phyloP scores from a whole-genome alignment of 1,140 invertebrate genomes.

The Chymomyza costata region DNA sequence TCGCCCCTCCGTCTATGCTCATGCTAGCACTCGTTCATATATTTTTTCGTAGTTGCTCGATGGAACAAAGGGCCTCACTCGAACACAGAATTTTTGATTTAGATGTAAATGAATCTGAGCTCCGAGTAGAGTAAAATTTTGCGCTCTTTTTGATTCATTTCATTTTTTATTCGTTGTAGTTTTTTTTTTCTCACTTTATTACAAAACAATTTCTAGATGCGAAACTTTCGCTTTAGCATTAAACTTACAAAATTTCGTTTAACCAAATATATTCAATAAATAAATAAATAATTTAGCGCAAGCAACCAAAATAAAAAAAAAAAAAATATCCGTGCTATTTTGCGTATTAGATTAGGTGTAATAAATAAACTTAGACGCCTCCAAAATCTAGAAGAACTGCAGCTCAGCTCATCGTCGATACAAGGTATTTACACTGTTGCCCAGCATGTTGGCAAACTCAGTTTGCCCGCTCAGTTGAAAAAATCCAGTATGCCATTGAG shows the following conservation, averaged over 20 bases:
- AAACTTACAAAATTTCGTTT: slow-evolving; percentile 4
- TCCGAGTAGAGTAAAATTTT: background rate
- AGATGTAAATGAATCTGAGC: no score
- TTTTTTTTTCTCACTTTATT: slow-evolving; percentile 35
- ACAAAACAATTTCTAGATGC: background rate
- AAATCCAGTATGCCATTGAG: slow-evolving; percentile 72
- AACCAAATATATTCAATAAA: slow-evolving; percentile 35
- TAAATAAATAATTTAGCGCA: slow-evolving; percentile 41
- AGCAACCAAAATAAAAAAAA: no score
- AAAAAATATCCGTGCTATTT: no score
- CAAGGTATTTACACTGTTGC: slow-evolving; percentile 73
- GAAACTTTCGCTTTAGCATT: no score
- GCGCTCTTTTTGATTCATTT: background rate
- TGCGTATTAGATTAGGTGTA: no score
- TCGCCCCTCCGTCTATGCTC: background rate
- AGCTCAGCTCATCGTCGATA: slow-evolving; percentile 47
- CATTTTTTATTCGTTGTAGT: slow-evolving; percentile 29
- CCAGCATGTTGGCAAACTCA: slow-evolving; percentile 61
- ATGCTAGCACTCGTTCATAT: no score
- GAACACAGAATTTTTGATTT: no score
- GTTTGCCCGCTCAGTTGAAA: slow-evolving; percentile 69
- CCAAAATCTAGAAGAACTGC: no score
- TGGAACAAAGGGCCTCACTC: no score
- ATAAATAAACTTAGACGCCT: no score
- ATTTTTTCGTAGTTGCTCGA: no score